Evolutionary conservation across 2,113 vertebrate species (phyloP).

Genomic region (Menidia beryllina): DNA sequence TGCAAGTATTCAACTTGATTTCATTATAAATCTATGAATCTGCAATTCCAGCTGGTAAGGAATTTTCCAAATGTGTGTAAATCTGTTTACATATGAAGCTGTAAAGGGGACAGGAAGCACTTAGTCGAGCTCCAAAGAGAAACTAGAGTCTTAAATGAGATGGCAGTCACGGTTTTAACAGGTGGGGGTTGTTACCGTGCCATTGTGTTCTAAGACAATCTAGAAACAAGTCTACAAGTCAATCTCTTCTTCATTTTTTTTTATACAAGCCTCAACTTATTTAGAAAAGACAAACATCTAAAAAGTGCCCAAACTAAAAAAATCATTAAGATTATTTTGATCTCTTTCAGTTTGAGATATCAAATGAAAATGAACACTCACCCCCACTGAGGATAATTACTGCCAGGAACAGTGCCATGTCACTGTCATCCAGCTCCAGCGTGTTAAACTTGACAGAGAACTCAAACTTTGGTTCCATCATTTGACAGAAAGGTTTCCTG

Average conservation of each 20-base stretch:
- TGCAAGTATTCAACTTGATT: not conserved
- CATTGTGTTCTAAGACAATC: not conserved
- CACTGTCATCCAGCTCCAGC: conserved; percentile 97
- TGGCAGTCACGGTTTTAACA: conserved; percentile 8
- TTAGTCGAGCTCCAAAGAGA: conserved; percentile 1
- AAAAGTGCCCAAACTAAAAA: not conserved
- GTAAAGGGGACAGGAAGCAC: conserved; percentile 8
- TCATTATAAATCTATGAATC: not conserved
- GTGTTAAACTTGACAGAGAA: conserved; percentile 98
- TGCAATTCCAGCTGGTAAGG: not conserved
- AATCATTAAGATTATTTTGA: not conserved
- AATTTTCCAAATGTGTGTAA: not conserved
- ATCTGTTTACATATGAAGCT: conserved; percentile 1
- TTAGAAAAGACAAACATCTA: not conserved
- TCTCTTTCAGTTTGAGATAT: not conserved
- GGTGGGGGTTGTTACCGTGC: not conserved
- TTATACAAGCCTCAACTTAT: not conserved
- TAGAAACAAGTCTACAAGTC: not conserved
- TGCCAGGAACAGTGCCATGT: conserved; percentile 97
- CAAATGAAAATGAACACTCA: conserved; percentile 62
- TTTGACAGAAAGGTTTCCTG: conserved; percentile 94
- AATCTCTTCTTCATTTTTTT: not conserved
- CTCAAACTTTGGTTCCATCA: conserved; percentile 99
- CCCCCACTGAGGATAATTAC: conserved; percentile 99
- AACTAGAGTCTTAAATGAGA: conserved; percentile 1